Evolutionary conservation across 2,797 vertebrate genomes (phyloP), one percentile per base, ranked within the genome.

Genomic region (Gallinago nigripennis): DNA sequence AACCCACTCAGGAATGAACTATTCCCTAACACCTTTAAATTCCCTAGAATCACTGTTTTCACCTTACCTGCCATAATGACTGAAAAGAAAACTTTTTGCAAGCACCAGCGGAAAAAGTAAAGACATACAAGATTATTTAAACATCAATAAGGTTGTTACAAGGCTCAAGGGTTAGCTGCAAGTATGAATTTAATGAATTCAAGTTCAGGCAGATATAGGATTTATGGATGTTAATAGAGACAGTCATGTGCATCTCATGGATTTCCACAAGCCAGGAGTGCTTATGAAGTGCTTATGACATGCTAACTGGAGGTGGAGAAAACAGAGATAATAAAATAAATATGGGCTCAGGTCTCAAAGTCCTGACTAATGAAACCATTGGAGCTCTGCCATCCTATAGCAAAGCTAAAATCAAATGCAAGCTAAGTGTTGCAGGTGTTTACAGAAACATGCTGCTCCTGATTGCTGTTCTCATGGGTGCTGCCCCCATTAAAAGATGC

Each of bases 301-400:
- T 33, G 57, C 65, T 91, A 82, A 83, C 20, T 91, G 69, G 68
- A 68, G 50, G 50, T 71, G 41, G 37, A 88, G 50, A 65, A 88
- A 95, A 65, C 23, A 78, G 51, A 80, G 45, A 50, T 57, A 80
- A 85, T 87, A 95, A 93, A 95, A 88, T 63, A 88, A 86, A 83
- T 65, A 91, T 35, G 53, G 28, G 28, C 35, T 87, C 39, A 77
- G 37, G 57, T 94, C 76, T 71, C 25, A 64, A 71, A 75, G 76
- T 92, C 72, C 50, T 75, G 53, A 72, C 82, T 83, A 95, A 94
- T 69, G 50, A 92, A 94, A 75, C 27, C 8, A 8, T 35, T 93
- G 81, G 81, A 94, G 35, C 33, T 78, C 82, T 83, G 82, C 57
- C 85, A 91, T 81, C 61, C 57, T 72, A 75, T 64, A 58, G 39